A percentile compares a stretch with the other conserved stretches of the same genome.
phyloP scores from a whole-genome alignment of 1,140 invertebrate genomes.

The Kradibia gibbosae region DNA sequence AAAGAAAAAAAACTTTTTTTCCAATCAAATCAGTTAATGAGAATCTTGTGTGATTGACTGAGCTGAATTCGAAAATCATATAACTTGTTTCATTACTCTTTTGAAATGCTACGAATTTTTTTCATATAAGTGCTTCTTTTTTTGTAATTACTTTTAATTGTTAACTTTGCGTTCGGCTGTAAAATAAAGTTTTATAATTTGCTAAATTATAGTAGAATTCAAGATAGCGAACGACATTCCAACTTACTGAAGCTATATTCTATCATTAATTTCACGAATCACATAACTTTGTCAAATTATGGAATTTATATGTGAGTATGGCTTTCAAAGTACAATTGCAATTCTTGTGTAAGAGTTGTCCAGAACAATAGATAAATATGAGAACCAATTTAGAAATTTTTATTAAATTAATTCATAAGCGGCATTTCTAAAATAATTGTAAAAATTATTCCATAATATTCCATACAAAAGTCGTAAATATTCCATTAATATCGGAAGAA shows the following conservation, averaged over 20 bases:
- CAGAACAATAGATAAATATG: not conserved
- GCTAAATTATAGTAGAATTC: not conserved
- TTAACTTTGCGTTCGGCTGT: not conserved
- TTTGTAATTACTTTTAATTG: no score
- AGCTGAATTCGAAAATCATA: no score
- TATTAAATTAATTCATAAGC: not conserved
- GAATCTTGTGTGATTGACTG: no score
- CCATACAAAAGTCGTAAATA: no score
- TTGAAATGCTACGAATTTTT: no score
- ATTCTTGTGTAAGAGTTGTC: not conserved
- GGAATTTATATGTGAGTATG: constrained; percentile 9
- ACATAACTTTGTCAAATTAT: constrained; percentile 15
- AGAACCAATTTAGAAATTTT: not conserved
- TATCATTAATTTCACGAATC: constrained; percentile 30
- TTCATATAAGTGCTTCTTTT: no score
- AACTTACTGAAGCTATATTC: constrained; percentile 5
- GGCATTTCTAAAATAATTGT: not conserved
- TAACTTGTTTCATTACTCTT: no score
- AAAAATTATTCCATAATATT: not conserved
- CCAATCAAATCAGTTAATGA: no score
- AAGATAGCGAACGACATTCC: constrained; percentile 8
- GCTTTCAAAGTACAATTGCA: constrained; percentile 4
- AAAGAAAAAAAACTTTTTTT: no score
- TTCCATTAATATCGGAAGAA: no score
- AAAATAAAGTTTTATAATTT: constrained; percentile 4